Evolutionary conservation across 2,113 vertebrate species (phyloP), one percentile per base, ranked within the genome.

Genomic region (Toxotes jaculatrix): DNA sequence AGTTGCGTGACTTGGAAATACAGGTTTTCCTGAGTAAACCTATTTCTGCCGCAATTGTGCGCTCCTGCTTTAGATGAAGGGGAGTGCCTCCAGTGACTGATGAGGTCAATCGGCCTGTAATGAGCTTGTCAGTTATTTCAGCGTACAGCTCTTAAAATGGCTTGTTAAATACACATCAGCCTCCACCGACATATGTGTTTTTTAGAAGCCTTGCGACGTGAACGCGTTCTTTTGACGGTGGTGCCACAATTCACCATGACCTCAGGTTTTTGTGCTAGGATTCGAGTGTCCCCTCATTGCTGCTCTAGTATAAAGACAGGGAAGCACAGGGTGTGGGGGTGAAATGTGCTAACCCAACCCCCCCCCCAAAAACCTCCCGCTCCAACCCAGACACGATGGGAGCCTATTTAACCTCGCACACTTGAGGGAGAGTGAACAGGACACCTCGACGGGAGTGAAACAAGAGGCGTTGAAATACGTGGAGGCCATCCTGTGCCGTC

Each of bases 351-450:
- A 79, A 51, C 75, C 51, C 27, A 27, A 1, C 27, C 27, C 27
- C 27, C 63, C 16, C 38, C 27, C 55, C 36, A 40, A 56, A 34
- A 56, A 34, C 38, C 55, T 66, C 77, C 55, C 70, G 74, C 68
- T 42, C 63, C 59, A 59, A 34, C 78, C 72, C 80, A 79, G 89
- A 93, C 89, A 84, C 93, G 91, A 93, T 90, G 88, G 55, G 75
- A 86, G 87, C 82, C 87, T 87, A 81, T 94, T 94, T 93, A 94
- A 93, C 92, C 90, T 84, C 84, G 74, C 77, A 74, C 90, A 93
- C 94, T 93, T 82, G 65, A 92, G 74, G 73, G 65, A 88, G 88
- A 92, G 90, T 86, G 82, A 83, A 71, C 76, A 42, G 69, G 88
- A 88, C 84, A 87, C 87, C 86, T 88, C 19, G 64, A 92, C 87